Percentiles rank a stretch among this genome's conserved stretches.
Evolutionary conservation across 2,113 vertebrate genomes (phyloP).

Genomic region (Catharus minimus): DNA sequence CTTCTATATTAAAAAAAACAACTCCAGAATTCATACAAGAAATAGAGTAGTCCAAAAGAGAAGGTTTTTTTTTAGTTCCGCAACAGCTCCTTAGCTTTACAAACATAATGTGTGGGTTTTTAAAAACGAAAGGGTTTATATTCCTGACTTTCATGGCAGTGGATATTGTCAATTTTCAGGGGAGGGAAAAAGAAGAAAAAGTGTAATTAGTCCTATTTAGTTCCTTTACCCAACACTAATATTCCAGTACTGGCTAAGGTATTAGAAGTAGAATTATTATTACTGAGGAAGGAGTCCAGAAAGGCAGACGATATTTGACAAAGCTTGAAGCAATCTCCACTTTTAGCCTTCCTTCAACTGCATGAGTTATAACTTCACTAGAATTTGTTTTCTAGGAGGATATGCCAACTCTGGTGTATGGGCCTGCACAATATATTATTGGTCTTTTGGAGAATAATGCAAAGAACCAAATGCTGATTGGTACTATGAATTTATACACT

Average conservation of each 20-base stretch:
- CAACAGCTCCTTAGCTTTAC: background rate
- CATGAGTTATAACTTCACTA: background rate
- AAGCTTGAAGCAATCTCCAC: background rate
- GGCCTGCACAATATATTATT: background rate
- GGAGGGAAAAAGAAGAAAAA: background rate
- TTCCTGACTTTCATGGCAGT: background rate
- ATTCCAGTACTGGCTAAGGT: background rate
- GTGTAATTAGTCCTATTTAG: background rate
- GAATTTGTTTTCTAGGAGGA: background rate
- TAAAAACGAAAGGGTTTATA: fast-evolving
- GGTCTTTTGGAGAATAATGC: background rate
- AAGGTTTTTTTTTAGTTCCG: background rate
- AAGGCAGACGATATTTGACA: background rate
- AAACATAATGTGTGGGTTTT: fast-evolving
- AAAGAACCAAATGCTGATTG: background rate
- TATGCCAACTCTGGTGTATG: fast-evolving
- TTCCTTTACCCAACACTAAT: background rate
- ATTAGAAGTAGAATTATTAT: background rate
- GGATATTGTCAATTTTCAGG: background rate
- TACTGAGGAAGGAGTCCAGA: background rate
- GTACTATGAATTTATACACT: background rate
- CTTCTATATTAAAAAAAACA: background rate
- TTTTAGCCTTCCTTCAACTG: background rate
- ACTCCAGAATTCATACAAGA: background rate
- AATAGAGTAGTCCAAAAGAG: background rate